Evolutionary conservation across 2,888 invertebrate genomes (phyloP).

Genomic region (Euzophera pinguis): DNA sequence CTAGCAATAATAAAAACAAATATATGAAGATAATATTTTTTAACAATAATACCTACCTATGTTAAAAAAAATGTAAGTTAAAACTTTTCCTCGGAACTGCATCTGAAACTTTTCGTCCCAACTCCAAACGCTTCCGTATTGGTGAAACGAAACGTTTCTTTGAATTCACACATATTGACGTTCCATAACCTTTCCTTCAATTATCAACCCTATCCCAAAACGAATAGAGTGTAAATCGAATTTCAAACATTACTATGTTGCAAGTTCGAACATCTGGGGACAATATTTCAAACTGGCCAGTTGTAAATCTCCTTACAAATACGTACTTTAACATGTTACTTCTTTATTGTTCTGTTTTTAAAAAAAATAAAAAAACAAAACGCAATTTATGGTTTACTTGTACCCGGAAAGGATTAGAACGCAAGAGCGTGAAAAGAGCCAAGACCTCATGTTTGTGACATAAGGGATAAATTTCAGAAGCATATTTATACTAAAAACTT

Average conservation of each 20-base stretch:
- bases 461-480: too few species aligned
- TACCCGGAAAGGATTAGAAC: too few species aligned
- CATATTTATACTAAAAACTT: too few species aligned
- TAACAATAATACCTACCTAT: too few species aligned
- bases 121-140: not conserved
- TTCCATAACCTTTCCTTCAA: not conserved
- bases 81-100: not conserved
- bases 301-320: conserved; percentile 6
- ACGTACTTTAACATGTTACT: not conserved
- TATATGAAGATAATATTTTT: too few species aligned
- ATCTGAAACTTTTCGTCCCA: not conserved
- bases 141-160: not conserved
- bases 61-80: not conserved
- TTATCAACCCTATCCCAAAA: not conserved
- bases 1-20: not conserved
- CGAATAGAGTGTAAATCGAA: not conserved
- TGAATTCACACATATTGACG: conserved; percentile 1
- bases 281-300: not conserved
- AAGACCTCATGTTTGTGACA: too few species aligned
- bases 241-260: not conserved
- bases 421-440: too few species aligned
- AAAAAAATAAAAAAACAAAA: too few species aligned
- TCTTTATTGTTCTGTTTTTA: not conserved
- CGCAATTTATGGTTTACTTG: too few species aligned
- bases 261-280: not conserved